Conservation (phyloP, 2,888 invertebrate genomes). For the Stenodema calcarata region DNA sequence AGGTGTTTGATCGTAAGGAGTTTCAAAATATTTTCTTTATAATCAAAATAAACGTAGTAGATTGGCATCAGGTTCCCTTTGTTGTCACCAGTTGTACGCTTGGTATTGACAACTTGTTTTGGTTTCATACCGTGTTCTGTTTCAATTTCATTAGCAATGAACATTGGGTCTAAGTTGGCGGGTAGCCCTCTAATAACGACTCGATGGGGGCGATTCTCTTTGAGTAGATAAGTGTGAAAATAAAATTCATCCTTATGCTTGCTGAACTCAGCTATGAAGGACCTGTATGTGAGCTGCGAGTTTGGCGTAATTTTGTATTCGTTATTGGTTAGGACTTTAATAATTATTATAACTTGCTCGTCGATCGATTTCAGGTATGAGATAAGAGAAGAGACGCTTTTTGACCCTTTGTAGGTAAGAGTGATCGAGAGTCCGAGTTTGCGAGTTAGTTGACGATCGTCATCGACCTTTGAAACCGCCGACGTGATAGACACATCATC, state of each 20-base stretch:
- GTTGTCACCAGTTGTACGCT: background rate
- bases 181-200: background rate
- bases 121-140: background rate
- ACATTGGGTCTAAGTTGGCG: background rate
- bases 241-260: background rate
- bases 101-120: background rate
- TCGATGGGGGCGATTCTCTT: background rate
- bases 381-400: background rate
- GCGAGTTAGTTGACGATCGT: background rate
- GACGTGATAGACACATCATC: background rate
- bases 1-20: background rate
- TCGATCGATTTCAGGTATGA: background rate
- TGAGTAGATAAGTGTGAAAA: background rate
- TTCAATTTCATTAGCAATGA: background rate
- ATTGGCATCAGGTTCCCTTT: background rate
- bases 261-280: background rate
- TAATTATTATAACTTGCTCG: background rate
- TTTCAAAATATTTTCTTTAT: background rate
- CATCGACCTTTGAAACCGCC: background rate
- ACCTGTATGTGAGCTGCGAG: background rate
- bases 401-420: background rate
- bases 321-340: background rate
- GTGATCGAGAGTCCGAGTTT: background rate
- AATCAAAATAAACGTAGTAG: background rate
- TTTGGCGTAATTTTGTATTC: background rate